Evolutionary conservation across 2,888 invertebrate genomes (phyloP), one percentile per base, ranked within the genome.

Genomic region (Nasonia oneida): DNA sequence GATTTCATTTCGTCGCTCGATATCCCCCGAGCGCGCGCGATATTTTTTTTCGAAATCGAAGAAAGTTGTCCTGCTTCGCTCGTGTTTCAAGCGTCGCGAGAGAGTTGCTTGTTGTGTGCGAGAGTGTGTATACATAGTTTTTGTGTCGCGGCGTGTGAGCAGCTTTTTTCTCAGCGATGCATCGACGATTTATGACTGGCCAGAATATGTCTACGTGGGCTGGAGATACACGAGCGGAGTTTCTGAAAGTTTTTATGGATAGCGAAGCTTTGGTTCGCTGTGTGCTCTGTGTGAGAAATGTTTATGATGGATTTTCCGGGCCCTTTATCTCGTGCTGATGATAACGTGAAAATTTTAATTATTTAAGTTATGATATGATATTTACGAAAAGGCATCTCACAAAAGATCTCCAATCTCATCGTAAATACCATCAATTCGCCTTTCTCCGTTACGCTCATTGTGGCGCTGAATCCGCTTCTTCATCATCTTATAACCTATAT

Each of bases 1-100:
- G 82, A 82, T 82, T 67, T 73, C 82, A 53, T 81, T 81, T 81
- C 81, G 64, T 33, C 81, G 61, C 47, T 73, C 64, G 73, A 42
- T 74, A 61, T 39, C 29, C 10, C 14, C 1, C 23, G 37, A 15
- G 73, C 29, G 29, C 8, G 23, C 3, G 37, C 5, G n/a, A 53
- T 12, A 15, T 73, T 42, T 61, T 61, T 67, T 82, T 82, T 83
- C 76, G 70, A 83, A 83, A 83, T 73, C 61, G 61, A 83, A 71
- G 78, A 83, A 83, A 78, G 73, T 78, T 57, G 39, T 73, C 61
- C 76, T 6, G 47, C 39, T 83, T 73, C 47, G 78, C 37, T 83
- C 73, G 71, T 71, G 78, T 83, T 83, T 73, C 83, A 71, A 37
- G 5, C n/a, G 57, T 8, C 57, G 57, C 15, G 18, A 18, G 14